phyloP scores from a whole-genome alignment of 2,113 vertebrate genomes.

The Neofelis nebulosa region DNA sequence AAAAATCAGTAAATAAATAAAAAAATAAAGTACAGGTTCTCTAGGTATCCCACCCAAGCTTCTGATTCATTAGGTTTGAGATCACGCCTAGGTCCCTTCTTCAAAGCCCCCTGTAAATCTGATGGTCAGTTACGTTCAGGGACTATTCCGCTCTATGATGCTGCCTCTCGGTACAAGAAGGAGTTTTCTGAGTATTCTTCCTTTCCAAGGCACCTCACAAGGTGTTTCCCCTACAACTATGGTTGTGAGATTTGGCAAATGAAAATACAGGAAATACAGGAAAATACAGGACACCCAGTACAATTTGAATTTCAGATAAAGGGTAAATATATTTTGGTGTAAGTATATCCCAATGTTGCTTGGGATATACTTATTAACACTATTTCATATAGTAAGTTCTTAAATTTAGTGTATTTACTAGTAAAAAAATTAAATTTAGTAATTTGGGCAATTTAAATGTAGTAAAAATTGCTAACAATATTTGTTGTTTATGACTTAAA shows the following conservation, averaged over 20 bases:
- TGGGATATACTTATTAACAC: not conserved
- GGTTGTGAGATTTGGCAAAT: not conserved
- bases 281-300: not conserved
- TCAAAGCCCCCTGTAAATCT: not conserved
- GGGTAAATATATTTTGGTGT: not conserved
- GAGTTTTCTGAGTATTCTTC: not conserved
- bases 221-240: not conserved
- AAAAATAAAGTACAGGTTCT: not conserved
- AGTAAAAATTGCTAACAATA: not conserved
- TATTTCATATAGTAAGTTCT: not conserved
- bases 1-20: not conserved
- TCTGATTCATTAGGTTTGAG: not conserved
- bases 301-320: not conserved
- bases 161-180: not conserved
- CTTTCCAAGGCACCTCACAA: not conserved
- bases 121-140: not conserved
- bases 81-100: not conserved
- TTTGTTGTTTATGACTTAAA: not conserved
- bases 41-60: not conserved
- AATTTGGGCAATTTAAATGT: not conserved
- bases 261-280: not conserved
- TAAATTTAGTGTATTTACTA: not conserved
- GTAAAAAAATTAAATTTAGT: not conserved
- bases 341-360: not conserved
- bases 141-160: not conserved